phyloP scores from a whole-genome alignment of 2,888 invertebrate species.

The Synergus laeviventris region DNA sequence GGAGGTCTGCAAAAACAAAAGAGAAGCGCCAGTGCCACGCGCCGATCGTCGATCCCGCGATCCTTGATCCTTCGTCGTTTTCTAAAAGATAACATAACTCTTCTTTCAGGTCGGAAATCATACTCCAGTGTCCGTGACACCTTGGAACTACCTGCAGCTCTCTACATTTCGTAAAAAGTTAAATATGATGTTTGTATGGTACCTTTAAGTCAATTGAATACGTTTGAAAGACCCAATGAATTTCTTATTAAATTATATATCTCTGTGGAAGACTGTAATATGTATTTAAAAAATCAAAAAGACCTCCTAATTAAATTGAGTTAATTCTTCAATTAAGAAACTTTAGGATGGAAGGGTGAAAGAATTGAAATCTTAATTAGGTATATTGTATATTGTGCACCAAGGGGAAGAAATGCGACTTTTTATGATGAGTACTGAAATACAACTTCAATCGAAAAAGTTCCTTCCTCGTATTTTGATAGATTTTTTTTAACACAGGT shows the following conservation, averaged over 20 bases:
- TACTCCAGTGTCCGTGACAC: not conserved
- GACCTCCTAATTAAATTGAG: too few relatives aligned
- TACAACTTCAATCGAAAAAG: too few relatives aligned
- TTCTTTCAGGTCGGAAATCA: not conserved
- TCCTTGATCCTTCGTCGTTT: slow-evolving; percentile 47
- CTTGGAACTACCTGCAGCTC: not conserved
- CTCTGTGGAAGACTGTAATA: not conserved
- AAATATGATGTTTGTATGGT: not conserved
- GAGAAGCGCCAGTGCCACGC: slow-evolving; percentile 62
- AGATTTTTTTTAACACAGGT: too few relatives aligned
- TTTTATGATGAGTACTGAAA: too few relatives aligned
- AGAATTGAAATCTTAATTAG: too few relatives aligned
- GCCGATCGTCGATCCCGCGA: slow-evolving; percentile 50
- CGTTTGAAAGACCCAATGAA: not conserved
- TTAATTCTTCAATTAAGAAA: not conserved
- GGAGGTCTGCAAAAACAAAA: slow-evolving; percentile 71
- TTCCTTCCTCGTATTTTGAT: too few relatives aligned
- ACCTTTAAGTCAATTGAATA: not conserved
- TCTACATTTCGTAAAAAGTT: not conserved
- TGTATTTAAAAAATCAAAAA: too few relatives aligned
- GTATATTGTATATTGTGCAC: too few relatives aligned
- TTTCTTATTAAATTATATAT: not conserved
- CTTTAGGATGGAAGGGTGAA: too few relatives aligned
- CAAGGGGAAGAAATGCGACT: too few relatives aligned
- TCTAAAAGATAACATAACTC: slow-evolving; percentile 11